Evolutionary conservation across 2,797 vertebrate species (phyloP), one percentile per base, ranked within the genome.

Genomic region (Borostomias antarcticus): DNA sequence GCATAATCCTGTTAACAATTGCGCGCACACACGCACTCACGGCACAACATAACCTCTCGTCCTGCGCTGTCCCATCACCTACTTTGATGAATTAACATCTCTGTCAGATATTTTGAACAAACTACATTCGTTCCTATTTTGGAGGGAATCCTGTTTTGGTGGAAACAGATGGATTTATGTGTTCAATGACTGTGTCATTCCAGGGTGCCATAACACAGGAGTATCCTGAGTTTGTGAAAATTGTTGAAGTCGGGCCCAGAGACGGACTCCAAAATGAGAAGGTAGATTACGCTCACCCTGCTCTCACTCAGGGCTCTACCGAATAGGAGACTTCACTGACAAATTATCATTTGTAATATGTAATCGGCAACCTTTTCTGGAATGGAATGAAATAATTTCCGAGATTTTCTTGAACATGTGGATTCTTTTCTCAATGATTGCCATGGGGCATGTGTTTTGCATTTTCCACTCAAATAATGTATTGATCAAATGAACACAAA

Each of bases 191-290:
- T 73, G 54, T n/a, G n/a, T 54, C 15, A 32, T 89, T 89, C 67
- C 80, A 98, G 96, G 89, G 86, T 45, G 71, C 77, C 65, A 82
- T 88, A 64, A 68, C 83, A 68, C 75, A 86, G 25, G 91, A 89
- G 75, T 89, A 95, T 70, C 96, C 96, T 69, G 82, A 93, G 33
- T 93, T 92, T 86, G 89, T 98, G 62, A 98, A 96, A 90, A 94
- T 98, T 76, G 95, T 99, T 63, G 96, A 98, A 93, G 96, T 98
- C 75, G 97, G 96, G 62, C 97, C 97, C 15, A 93, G 97, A 78
- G 96, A 98, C 83, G 96, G 96, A 73, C 91, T 98, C 78, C 97
- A 99, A 87, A 98, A 98, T 89, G 96, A 98, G 89, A 96, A 95
- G 93, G 96, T 98, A 92, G 17, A 57, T 51, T 65, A 66, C 19